Conservation (phyloP, 2,888 invertebrate genomes). For the Sycophila texana region DNA sequence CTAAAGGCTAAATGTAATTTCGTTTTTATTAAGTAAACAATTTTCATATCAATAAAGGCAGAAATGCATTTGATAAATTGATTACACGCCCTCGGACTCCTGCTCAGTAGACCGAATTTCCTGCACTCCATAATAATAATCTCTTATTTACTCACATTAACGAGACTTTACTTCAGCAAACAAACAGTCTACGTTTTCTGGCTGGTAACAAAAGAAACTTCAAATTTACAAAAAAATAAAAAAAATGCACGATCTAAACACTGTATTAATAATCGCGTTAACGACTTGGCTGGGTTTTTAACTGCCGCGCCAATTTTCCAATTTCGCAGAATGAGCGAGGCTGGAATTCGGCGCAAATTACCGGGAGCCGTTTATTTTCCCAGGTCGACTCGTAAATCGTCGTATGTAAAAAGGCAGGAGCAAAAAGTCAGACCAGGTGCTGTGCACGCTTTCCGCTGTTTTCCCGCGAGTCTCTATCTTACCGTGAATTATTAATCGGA, state of each 20-base stretch:
- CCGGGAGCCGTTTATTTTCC: conserved; percentile 24
- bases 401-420: not conserved
- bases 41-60: no score
- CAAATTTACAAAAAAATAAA: not conserved
- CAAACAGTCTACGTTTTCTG: no score
- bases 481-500: no score
- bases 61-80: no score
- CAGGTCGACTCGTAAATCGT: conserved; percentile 40
- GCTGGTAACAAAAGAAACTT: not conserved
- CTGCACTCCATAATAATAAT: no score
- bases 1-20: no score
- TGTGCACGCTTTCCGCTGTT: conserved; percentile 2
- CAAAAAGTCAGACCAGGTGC: conserved; percentile 11
- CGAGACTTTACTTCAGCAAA: no score
- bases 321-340: conserved; percentile 26
- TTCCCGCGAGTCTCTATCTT: conserved; percentile 1
- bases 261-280: conserved; percentile 44
- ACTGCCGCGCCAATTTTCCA: conserved; percentile 47
- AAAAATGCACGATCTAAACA: not conserved
- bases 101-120: no score
- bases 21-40: no score
- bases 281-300: not conserved
- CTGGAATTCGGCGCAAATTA: conserved; percentile 36
- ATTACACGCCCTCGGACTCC: no score
- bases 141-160: no score